Evolutionary conservation across 2,888 invertebrate species (phyloP), one percentile per base, ranked within the genome.

Genomic region (Drosophila cognata): DNA sequence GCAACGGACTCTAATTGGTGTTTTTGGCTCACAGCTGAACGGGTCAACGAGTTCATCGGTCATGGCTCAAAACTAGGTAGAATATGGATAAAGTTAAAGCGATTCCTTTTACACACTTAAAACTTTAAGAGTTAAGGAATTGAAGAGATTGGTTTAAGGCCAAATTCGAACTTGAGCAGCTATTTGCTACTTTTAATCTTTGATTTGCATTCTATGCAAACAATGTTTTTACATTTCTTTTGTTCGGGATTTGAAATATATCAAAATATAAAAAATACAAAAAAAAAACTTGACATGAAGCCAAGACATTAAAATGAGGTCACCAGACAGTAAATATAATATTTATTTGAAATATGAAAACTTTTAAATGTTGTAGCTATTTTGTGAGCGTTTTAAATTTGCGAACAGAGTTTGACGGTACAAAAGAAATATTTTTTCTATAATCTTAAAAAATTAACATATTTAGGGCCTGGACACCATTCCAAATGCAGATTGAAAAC

Each of bases 1-100:
- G 56, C 41, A 16, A 25, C 63, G 33, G 28, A 35, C 41, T 68
- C 11, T 68, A 68, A 68, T 68, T 68, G 70, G 25, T 69, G 41
- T 68, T 68, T 68, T 29, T 43, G 41, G 31, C 43, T 31, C 16
- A 31, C 31, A 43, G 31, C 28, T 57, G 13, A 56, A 29, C 57
- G 57, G 57, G 57, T 57, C 57, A 57, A 43, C 21, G 38, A 31
- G 43, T 57, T 57, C 57, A 57, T 43, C 6, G 57, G 41, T 16
- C 41, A 28, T 38, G 11, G 8, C 29, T 31, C 25, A 43, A 57
- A 43, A 57, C 41, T 43, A 57, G 31, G 41, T 41, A 29, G 28
- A 57, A 29, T 41, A 8, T 31, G 43, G 16, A 31, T 21, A 33
- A 31, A 43, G 10, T 31, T 21, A 43, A 57, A 6, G 8, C 56